Percentiles rank a stretch among this genome's conserved stretches.
Evolutionary conservation across 2,888 invertebrate species (phyloP).

Genomic region (Drymonia ruficornis): DNA sequence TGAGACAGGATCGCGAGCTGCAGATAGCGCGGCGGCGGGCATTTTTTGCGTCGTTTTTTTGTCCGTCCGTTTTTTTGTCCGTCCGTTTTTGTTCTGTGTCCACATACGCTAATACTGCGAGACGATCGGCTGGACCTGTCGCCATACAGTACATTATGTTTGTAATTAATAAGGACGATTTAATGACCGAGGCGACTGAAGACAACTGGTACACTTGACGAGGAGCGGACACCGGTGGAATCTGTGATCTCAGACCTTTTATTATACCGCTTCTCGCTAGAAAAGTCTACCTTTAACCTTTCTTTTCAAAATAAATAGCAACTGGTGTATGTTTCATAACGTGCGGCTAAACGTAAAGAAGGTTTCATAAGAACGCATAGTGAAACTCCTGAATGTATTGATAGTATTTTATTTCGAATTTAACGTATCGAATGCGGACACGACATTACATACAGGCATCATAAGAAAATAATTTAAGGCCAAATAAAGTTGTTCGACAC

Average conservation of each 20-base stretch:
- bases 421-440: slow-evolving; percentile 3
- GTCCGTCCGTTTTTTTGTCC: slow-evolving; percentile 58
- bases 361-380: too few species aligned
- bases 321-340: too few species aligned
- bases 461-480: slow-evolving; percentile 8
- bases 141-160: not conserved
- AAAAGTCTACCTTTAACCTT: too few species aligned
- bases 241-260: not conserved
- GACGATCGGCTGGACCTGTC: slow-evolving; percentile 19
- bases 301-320: too few species aligned
- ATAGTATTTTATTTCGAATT: not conserved
- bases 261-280: not conserved
- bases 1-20: slow-evolving; percentile 76
- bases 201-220: not conserved
- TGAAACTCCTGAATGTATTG: too few species aligned
- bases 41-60: slow-evolving; percentile 68
- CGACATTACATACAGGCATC: slow-evolving; percentile 11
- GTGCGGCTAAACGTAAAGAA: too few species aligned
- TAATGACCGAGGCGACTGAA: not conserved
- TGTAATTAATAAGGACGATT: slow-evolving; percentile 1
- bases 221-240: not conserved
- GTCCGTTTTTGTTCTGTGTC: slow-evolving; percentile 60
- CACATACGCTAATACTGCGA: slow-evolving; percentile 69
- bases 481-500: slow-evolving; percentile 30
- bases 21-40: slow-evolving; percentile 77